Percentiles rank a stretch among this genome's conserved stretches.
These are phyloP conservation scores for Caenorhabditis sp. DNA, from an alignment of 2,888 invertebrate species.

Conservation along the genomic window DNA sequence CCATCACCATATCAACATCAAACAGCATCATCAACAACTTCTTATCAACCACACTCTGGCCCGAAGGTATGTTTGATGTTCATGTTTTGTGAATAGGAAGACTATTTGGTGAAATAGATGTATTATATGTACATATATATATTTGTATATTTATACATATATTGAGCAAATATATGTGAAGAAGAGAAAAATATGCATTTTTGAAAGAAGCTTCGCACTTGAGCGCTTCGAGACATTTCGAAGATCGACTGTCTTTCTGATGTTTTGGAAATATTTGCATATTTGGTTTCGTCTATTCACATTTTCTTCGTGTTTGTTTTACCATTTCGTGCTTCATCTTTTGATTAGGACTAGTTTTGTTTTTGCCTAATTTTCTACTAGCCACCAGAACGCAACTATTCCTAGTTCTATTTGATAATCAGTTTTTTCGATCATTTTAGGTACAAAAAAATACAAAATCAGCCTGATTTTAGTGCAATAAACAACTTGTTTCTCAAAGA, in stretches of 20 bases:
- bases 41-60: constrained; percentile 31
- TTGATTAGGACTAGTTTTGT: too few relatives aligned
- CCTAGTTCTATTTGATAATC: too few relatives aligned
- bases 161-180: constrained; percentile 15
- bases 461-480: too few relatives aligned
- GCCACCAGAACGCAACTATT: too few relatives aligned
- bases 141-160: constrained; percentile 12
- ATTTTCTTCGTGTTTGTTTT: constrained; percentile 10
- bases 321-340: neutral
- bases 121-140: neutral
- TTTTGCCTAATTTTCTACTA: too few relatives aligned
- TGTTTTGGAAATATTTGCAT: constrained; percentile 25
- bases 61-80: constrained; percentile 22
- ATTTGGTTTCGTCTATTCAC: constrained; percentile 22
- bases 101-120: neutral
- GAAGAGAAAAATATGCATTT: constrained; percentile 11
- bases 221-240: constrained; percentile 14
- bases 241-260: neutral
- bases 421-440: too few relatives aligned
- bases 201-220: constrained; percentile 26
- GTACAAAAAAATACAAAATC: too few relatives aligned
- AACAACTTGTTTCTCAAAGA: neutral
- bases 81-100: neutral
- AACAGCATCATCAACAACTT: neutral
- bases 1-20: constrained; percentile 17